Conservation (phyloP, 2,888 invertebrate genomes). For the Lasioglossum pauxillum region DNA sequence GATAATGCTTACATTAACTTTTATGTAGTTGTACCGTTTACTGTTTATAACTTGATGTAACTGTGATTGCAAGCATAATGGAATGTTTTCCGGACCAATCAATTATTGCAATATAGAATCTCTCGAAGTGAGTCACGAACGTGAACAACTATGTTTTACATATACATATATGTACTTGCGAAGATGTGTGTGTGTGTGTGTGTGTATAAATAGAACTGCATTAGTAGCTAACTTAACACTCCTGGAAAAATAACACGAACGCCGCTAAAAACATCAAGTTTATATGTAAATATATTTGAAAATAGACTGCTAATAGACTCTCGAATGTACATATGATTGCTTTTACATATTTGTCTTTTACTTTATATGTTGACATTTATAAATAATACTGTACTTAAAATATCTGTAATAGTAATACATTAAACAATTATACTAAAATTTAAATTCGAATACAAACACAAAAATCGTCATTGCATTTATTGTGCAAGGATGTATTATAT, state of each 20-base stretch:
- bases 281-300: neutral
- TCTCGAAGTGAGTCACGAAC: constrained; percentile 21
- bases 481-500: too few relatives aligned
- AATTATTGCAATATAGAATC: constrained; percentile 27
- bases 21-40: neutral
- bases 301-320: too few relatives aligned
- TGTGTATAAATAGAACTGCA: constrained; percentile 8
- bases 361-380: neutral
- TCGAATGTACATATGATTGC: neutral
- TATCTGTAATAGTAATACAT: too few relatives aligned
- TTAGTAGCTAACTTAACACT: constrained; percentile 17
- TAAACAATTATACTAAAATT: too few relatives aligned
- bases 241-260: neutral
- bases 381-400: too few relatives aligned
- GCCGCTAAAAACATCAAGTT: neutral
- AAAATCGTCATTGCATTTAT: too few relatives aligned
- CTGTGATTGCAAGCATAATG: constrained; percentile 1
- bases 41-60: constrained; percentile 33
- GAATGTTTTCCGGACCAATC: constrained; percentile 50
- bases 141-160: neutral
- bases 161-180: neutral
- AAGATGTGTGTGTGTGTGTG: neutral
- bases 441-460: too few relatives aligned
- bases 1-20: constrained; percentile 42
- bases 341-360: neutral